These are phyloP conservation scores for Aphodius sticticus DNA, from an alignment of 2,888 invertebrate species.

Conservation along the genomic window DNA sequence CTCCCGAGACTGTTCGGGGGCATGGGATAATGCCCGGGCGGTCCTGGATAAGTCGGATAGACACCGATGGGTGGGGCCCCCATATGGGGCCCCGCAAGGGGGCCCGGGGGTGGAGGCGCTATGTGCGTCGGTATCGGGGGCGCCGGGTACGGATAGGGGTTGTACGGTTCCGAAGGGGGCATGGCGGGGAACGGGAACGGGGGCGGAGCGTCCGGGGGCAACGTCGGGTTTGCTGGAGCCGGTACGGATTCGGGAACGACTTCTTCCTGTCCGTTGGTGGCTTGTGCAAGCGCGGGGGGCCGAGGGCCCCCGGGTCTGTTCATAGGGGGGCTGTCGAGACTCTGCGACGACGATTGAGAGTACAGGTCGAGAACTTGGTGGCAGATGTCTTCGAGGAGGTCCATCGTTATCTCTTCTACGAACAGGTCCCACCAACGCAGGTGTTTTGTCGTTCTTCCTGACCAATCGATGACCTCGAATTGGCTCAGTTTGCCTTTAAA, in stretches of 20 bases:
- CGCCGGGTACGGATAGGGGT: slow-evolving; percentile 43
- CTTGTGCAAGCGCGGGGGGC: slow-evolving; percentile 46
- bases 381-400: slow-evolving; percentile 95
- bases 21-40: slow-evolving; percentile 42
- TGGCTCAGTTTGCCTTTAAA: slow-evolving; percentile 93
- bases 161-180: slow-evolving; percentile 45
- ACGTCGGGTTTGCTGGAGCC: slow-evolving; percentile 42
- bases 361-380: slow-evolving; percentile 95
- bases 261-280: slow-evolving; percentile 66
- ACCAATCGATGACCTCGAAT: slow-evolving; percentile 95
- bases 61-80: slow-evolving; percentile 48
- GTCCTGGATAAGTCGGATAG: slow-evolving; percentile 44
- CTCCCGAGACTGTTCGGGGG: slow-evolving; percentile 61
- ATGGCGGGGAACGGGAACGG: slow-evolving; percentile 57
- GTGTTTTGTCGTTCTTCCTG: slow-evolving; percentile 78
- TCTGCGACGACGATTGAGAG: slow-evolving; percentile 73
- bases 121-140: slow-evolving; percentile 49
- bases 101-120: slow-evolving; percentile 61
- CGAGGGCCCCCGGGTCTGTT: slow-evolving; percentile 31
- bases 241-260: slow-evolving; percentile 41
- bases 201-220: slow-evolving; percentile 57
- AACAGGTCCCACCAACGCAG: slow-evolving; percentile 98
- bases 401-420: slow-evolving; percentile 93
- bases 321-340: slow-evolving; percentile 76
- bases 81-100: slow-evolving; percentile 56